Evolutionary conservation across 2,888 invertebrate species (phyloP).

Genomic region (Oscheius sp.): DNA sequence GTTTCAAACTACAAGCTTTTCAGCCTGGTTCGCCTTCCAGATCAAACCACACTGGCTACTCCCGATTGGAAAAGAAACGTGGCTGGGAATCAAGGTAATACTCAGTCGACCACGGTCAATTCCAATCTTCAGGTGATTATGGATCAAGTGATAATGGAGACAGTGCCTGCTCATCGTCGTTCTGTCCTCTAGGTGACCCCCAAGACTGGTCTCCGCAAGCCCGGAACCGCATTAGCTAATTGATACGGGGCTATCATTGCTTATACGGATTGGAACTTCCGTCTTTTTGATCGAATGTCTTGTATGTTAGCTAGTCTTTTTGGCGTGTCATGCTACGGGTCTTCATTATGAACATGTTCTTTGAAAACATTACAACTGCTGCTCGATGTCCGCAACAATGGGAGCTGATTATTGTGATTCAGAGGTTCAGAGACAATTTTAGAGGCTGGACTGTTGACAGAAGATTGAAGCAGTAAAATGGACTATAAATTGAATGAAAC

Average conservation of each 20-base stretch:
- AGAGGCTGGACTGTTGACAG: too few species aligned
- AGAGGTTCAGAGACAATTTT: too few species aligned
- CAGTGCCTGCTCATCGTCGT: conserved; percentile 24
- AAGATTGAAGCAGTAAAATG: too few species aligned
- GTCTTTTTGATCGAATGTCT: too few species aligned
- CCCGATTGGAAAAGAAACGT: conserved; percentile 63
- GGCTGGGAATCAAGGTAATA: conserved; percentile 55
- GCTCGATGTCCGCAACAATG: background rate
- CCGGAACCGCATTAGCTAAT: conserved; percentile 20
- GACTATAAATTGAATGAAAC: too few species aligned
- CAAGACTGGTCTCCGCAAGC: background rate
- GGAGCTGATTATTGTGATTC: too few species aligned
- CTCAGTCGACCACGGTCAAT: background rate
- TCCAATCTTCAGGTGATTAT: conserved; percentile 48
- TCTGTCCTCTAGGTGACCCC: background rate
- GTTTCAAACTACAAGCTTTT: background rate
- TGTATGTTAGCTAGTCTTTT: background rate
- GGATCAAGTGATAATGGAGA: conserved; percentile 61
- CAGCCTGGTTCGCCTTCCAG: conserved; percentile 73
- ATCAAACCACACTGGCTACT: conserved; percentile 70
- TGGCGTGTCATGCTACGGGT: background rate
- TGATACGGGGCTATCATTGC: conserved; percentile 1
- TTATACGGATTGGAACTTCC: too few species aligned
- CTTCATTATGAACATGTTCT: background rate
- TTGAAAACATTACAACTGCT: background rate